phyloP scores from a whole-genome alignment of 2,113 vertebrate species.

The Hyla sarda region DNA sequence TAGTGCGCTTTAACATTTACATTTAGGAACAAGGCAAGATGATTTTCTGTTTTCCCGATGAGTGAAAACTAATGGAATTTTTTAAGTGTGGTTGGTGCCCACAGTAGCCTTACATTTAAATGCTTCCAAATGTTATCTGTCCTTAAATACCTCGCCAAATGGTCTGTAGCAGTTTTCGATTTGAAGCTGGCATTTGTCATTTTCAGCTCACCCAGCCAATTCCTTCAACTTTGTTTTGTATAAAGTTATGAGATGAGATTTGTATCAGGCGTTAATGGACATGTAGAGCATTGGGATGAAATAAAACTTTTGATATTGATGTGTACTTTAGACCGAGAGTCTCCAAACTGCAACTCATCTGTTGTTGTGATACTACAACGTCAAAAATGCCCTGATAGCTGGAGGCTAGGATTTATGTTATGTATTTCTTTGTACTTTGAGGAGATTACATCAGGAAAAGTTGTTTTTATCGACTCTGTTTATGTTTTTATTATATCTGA shows the following conservation, averaged over 20 bases:
- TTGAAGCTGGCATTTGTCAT: conserved; percentile 26
- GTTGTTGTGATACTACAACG: background rate
- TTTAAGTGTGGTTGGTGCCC: conserved; percentile 8
- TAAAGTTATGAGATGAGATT: background rate
- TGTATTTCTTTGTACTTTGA: too few relatives aligned
- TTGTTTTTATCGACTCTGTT: too few relatives aligned
- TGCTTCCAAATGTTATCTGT: conserved; percentile 20
- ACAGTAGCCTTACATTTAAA: conserved; percentile 20
- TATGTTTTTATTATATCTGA: background rate
- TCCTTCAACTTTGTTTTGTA: background rate
- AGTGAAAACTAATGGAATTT: conserved; percentile 36
- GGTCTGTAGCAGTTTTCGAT: conserved; percentile 1
- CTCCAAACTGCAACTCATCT: background rate
- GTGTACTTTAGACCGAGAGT: background rate
- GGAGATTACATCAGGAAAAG: too few relatives aligned
- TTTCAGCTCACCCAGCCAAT: background rate
- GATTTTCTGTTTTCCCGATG: conserved; percentile 43
- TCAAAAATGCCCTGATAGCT: background rate
- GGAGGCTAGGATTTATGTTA: background rate
- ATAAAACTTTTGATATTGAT: background rate
- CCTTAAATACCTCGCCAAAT: conserved; percentile 19
- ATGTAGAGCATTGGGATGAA: background rate
- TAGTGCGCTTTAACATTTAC: conserved; percentile 41
- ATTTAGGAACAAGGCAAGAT: conserved; percentile 32
- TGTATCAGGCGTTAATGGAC: background rate